These are phyloP conservation scores for Dendrolimus kikuchii DNA, from an alignment of 1,140 invertebrate genomes.

Conservation along the genomic window DNA sequence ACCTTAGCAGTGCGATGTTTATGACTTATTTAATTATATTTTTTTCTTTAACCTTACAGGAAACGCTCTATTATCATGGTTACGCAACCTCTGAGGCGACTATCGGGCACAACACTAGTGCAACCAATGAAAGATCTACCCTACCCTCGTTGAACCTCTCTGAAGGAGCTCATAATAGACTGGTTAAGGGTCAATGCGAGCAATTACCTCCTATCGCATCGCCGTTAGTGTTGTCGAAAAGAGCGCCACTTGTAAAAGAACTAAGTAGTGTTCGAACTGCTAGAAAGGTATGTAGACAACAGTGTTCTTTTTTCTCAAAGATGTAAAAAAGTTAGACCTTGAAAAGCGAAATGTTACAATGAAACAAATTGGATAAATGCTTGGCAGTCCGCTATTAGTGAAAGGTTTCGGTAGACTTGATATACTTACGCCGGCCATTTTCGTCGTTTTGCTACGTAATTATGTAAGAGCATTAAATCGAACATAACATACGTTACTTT, in stretches of 20 bases:
- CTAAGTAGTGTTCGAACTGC: constrained; percentile 30
- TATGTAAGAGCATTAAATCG: too few species aligned
- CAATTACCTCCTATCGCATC: constrained; percentile 63
- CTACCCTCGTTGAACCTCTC: constrained; percentile 51
- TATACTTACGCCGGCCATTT: too few species aligned
- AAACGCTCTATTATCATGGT: constrained; percentile 67
- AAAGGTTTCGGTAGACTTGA: too few species aligned
- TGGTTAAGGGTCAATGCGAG: constrained; percentile 48
- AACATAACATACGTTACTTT: too few species aligned
- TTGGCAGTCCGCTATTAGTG: too few species aligned
- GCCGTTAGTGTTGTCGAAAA: constrained; percentile 45
- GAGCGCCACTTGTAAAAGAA: constrained; percentile 33
- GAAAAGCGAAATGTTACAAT: too few species aligned
- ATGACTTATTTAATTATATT: too few species aligned
- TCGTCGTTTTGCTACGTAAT: too few species aligned
- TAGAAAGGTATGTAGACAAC: constrained; percentile 35
- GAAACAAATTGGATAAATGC: too few species aligned
- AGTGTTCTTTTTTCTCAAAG: too few species aligned
- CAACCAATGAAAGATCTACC: constrained; percentile 46
- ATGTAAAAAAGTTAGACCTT: too few species aligned
- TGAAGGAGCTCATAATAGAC: constrained; percentile 37
- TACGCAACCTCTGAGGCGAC: constrained; percentile 65
- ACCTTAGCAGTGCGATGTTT: too few species aligned
- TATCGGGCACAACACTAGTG: constrained; percentile 39
- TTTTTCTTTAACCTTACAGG: constrained; percentile 25